Evolutionary conservation across 35 echinoderm and acorn worm genomes (phyloP).

Genomic region (Nesometra sesokonis): DNA sequence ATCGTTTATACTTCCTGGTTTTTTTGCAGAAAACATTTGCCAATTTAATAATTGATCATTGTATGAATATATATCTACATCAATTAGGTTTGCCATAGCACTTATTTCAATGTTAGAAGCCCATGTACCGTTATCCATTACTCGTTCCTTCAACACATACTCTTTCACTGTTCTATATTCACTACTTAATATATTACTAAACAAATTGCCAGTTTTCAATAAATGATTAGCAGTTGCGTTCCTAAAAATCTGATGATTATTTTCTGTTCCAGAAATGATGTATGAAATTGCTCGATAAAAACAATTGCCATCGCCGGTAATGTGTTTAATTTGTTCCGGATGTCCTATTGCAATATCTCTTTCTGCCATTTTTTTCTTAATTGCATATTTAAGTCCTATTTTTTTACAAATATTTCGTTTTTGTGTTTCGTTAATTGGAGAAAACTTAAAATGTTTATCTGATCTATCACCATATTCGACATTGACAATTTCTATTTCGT

Average conservation of each 20-base stretch:
- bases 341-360: neutral
- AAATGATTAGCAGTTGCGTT: conserved; percentile 17
- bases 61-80: conserved; percentile 19
- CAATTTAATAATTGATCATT: neutral
- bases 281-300: conserved; percentile 32
- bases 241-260: conserved; percentile 9
- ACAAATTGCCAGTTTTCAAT: neutral
- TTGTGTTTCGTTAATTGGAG: neutral
- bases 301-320: conserved; percentile 38
- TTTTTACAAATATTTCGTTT: neutral
- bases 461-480: conserved; percentile 12
- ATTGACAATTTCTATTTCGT: neutral
- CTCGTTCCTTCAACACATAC: neutral
- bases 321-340: neutral
- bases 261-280: conserved; percentile 29
- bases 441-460: conserved; percentile 23
- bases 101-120: conserved; percentile 5
- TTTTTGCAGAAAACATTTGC: neutral
- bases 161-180: neutral
- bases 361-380: neutral
- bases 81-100: conserved; percentile 23
- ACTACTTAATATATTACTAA: neutral
- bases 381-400: neutral
- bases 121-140: conserved; percentile 17
- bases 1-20: neutral